Evolutionary conservation across 2,797 vertebrate genomes (phyloP), one percentile per base, ranked within the genome.

Genomic region (Dicrostonyx torquatus): DNA sequence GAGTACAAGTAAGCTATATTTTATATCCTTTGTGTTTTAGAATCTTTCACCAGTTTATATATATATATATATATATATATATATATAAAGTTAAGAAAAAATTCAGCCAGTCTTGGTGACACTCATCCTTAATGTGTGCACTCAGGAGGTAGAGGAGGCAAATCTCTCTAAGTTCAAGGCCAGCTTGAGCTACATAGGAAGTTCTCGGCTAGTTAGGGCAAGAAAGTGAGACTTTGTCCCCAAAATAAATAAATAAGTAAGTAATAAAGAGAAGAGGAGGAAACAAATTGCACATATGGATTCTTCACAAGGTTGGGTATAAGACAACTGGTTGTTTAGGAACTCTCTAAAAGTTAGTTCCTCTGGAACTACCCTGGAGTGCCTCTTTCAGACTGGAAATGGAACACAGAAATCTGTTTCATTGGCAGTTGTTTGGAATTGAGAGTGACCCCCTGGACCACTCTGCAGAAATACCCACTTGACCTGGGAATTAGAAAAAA

Each of bases 31-130:
- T 72, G 11, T 90, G 73, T 79, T 78, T 94, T 72, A 91, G 29
- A 94, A 82, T 76, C 62, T 60, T 95, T 94, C 64, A 78, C 75
- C 90, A 90, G 82, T 70, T n/a, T 85, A 82, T n/a, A 93, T 89
- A 82, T 79, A 89, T 70, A 37, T 85, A 82, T n/a, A 93, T 89
- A 82, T 79, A 89, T 70, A 37, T 85, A 82, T 70, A 37, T 85
- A 82, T n/a, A 93, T 89, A 82, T 79, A 89, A 31, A 37, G 58
- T 55, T 87, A 82, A 45, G 20, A 72, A 79, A 93, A 91, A 50
- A 45, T 60, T 78, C 68, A 79, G 15, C 66, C 24, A 72, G 84
- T 72, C 66, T 55, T 72, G 9, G 22, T 72, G n/a, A 50, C 5
- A 12, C 48, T 55, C 60, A 48, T 40, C 66, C 72, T 87, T 72